A percentile compares a stretch with the other conserved stretches of the same genome.
phyloP scores from a whole-genome alignment of 2,113 vertebrate species.

The Poecile atricapillus region DNA sequence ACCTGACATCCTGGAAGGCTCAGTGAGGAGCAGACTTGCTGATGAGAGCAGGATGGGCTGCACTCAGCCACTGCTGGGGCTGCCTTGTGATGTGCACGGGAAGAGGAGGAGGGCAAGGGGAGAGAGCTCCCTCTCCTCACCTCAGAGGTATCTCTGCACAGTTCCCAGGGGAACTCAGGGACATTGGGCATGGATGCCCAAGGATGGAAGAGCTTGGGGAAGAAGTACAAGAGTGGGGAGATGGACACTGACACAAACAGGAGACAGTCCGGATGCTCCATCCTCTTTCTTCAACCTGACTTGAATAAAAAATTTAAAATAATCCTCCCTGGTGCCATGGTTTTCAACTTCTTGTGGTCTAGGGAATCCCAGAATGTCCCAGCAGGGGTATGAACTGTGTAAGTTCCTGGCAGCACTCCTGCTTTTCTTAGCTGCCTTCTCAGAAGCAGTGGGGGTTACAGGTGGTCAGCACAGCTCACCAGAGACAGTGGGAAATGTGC shows the following conservation, averaged over 20 bases:
- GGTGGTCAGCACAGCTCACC: not conserved
- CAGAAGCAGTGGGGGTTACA: not conserved
- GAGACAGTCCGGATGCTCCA: not conserved
- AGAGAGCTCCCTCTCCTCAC: not conserved
- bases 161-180: not conserved
- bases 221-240: not conserved
- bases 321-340: rapidly evolving
- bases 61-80: not conserved
- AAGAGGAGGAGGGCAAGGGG: not conserved
- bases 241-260: rapidly evolving
- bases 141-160: not conserved
- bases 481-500: rapidly evolving
- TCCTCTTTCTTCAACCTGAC: not conserved
- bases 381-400: not conserved
- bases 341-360: not conserved
- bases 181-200: not conserved
- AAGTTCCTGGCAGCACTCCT: not conserved
- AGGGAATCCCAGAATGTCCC: not conserved
- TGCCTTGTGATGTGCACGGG: not conserved
- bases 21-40: not conserved
- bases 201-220: not conserved
- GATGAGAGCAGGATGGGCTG: not conserved
- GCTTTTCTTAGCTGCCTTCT: not conserved
- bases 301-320: not conserved
- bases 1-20: not conserved